Evolutionary conservation across 2,113 vertebrate genomes (phyloP).

Genomic region (Apteryx mantelli): DNA sequence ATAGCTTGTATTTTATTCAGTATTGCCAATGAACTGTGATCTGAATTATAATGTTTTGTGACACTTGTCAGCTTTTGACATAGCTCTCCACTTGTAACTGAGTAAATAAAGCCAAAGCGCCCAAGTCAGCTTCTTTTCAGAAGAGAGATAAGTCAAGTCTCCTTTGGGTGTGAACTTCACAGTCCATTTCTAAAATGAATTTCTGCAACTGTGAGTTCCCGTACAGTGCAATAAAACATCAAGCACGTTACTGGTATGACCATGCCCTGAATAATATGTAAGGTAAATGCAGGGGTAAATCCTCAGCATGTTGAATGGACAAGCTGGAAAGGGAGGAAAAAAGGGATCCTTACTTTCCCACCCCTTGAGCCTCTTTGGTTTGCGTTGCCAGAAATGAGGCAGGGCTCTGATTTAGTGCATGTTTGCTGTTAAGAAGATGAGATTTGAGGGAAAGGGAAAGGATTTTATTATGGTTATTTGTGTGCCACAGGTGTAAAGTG

Average conservation of each 20-base stretch:
- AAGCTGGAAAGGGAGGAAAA: neutral
- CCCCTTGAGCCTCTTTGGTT: neutral
- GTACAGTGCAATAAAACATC: neutral
- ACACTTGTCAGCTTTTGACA: neutral
- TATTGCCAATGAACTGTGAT: neutral
- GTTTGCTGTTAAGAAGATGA: fast-evolving
- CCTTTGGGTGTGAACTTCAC: neutral
- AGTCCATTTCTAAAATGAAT: neutral
- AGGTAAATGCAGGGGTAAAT: neutral
- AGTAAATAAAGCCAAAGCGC: neutral
- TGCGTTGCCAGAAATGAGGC: neutral
- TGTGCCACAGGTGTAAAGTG: neutral
- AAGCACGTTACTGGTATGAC: neutral
- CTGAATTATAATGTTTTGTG: neutral
- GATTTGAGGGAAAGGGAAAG: neutral
- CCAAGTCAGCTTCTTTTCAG: neutral
- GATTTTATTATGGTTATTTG: neutral
- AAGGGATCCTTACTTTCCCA: neutral
- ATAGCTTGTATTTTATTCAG: neutral
- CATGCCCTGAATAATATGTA: neutral
- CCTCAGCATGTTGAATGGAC: neutral
- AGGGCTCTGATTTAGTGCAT: neutral
- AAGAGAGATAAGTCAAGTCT: neutral
- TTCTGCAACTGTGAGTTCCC: neutral
- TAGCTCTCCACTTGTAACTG: neutral